Conservation (phyloP, 2,888 invertebrate species). For the Chloroclystis v-ata region DNA sequence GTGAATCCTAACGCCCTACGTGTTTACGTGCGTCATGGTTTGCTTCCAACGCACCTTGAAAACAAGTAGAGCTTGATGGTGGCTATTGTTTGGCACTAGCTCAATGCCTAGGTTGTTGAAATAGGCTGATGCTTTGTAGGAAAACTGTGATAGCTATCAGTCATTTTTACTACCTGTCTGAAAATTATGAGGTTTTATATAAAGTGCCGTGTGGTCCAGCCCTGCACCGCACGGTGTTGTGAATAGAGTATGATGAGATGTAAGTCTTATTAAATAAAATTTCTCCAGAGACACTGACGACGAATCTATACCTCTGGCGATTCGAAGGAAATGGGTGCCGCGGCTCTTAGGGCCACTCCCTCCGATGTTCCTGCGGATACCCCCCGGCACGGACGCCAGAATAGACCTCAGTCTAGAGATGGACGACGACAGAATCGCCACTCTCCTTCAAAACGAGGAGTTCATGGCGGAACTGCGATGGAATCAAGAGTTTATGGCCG, state of each 20-base stretch:
- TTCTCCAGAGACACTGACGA: constrained; percentile 62
- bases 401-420: constrained; percentile 78
- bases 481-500: constrained; percentile 92
- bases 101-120: constrained; percentile 21
- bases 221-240: too few relatives aligned
- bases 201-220: too few relatives aligned
- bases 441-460: constrained; percentile 93
- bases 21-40: constrained; percentile 14
- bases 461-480: constrained; percentile 91
- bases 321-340: constrained; percentile 85
- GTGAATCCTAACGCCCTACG: too few relatives aligned
- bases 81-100: constrained; percentile 22
- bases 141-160: neutral
- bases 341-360: constrained; percentile 87
- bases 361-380: constrained; percentile 85
- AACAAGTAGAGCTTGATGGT: constrained; percentile 25
- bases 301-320: constrained; percentile 63
- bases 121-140: neutral
- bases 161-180: too few relatives aligned
- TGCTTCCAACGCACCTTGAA: constrained; percentile 20
- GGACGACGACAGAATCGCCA: constrained; percentile 91
- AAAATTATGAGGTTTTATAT: too few relatives aligned
- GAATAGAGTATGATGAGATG: too few relatives aligned
- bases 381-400: constrained; percentile 67
- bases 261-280: constrained; percentile 1